Conservation (phyloP, 2,113 vertebrate species). For the Haplochromis burtoni region DNA sequence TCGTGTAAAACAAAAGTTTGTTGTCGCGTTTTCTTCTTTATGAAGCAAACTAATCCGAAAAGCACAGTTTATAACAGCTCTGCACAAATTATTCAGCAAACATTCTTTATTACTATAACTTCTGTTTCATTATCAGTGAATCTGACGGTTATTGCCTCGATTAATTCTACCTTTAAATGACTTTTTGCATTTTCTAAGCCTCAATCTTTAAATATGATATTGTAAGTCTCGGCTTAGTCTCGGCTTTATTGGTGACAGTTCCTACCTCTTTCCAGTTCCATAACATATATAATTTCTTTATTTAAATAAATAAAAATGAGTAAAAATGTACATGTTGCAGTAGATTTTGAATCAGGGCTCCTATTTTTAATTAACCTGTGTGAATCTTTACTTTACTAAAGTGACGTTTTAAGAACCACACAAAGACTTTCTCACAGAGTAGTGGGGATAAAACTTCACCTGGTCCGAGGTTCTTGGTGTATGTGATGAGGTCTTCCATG, state of each 20-base stretch:
- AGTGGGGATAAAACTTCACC: constrained; percentile 60
- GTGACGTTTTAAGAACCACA: neutral
- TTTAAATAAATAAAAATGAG: neutral
- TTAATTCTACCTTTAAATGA: neutral
- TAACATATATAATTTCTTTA: neutral
- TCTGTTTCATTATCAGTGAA: neutral
- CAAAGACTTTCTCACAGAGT: neutral
- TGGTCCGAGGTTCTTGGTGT: constrained; percentile 97
- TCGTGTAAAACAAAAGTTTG: neutral
- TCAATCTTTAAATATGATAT: neutral
- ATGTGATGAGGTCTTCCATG: constrained; percentile 98
- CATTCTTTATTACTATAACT: neutral
- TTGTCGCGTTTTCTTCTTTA: neutral
- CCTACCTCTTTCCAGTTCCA: neutral
- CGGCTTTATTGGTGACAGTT: neutral
- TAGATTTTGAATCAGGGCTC: neutral
- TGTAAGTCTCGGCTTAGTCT: neutral
- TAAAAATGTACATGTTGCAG: neutral
- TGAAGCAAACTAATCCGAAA: neutral
- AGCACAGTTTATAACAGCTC: neutral
- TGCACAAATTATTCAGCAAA: neutral
- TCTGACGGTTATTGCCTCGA: neutral
- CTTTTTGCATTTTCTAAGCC: neutral
- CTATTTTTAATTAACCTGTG: neutral
- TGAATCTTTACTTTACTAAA: neutral